Conservation (phyloP, 2,113 vertebrate genomes). For the Caloenas nicobarica region DNA sequence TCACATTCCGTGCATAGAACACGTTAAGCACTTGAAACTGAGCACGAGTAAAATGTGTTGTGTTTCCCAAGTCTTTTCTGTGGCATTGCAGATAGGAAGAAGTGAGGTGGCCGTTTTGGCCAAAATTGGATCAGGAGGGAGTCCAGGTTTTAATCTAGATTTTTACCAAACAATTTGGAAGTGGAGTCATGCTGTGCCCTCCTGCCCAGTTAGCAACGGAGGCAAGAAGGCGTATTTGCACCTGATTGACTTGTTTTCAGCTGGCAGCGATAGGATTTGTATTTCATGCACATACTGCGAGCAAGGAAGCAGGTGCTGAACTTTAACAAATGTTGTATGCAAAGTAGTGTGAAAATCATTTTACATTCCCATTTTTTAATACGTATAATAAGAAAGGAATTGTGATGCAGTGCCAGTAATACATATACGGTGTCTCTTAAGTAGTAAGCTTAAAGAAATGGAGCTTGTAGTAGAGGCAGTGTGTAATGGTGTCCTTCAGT, state of each 20-base stretch:
- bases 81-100: neutral
- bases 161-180: neutral
- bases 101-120: neutral
- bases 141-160: neutral
- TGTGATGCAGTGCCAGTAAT: neutral
- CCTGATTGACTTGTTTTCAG: neutral
- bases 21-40: neutral
- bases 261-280: neutral
- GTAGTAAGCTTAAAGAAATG: neutral
- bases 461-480: neutral
- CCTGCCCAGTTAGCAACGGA: neutral
- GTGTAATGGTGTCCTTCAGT: neutral
- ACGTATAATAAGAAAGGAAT: neutral
- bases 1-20: neutral
- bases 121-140: neutral
- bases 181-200: neutral
- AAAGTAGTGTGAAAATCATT: neutral
- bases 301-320: neutral
- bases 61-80: neutral
- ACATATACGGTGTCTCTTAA: neutral
- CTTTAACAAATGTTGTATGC: neutral
- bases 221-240: neutral
- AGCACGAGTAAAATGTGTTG: neutral
- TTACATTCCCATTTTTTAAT: neutral
- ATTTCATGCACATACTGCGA: neutral